Evolutionary conservation across 2,113 vertebrate species (phyloP).

Genomic region (Nettapus auritus): DNA sequence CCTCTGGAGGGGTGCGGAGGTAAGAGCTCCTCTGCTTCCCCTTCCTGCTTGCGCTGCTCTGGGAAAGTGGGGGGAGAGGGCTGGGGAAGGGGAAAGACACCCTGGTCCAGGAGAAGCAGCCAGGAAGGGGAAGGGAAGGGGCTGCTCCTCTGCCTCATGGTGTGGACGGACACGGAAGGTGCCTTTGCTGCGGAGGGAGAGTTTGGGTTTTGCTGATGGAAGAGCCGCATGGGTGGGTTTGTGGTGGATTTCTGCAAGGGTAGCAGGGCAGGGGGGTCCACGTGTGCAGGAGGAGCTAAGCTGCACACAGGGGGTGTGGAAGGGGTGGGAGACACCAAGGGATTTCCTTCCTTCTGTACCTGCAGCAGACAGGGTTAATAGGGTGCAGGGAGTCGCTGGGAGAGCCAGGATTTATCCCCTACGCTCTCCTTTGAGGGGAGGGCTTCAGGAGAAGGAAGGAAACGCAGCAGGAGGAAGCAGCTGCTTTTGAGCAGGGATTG

Average conservation of each 20-base stretch:
- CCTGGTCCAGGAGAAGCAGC: background rate
- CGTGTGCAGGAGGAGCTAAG: background rate
- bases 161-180: background rate
- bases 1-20: background rate
- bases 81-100: background rate
- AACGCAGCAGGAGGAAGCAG: background rate
- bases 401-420: background rate
- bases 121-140: background rate
- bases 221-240: background rate
- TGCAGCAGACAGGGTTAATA: background rate
- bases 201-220: background rate
- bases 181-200: background rate
- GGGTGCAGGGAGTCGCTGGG: background rate
- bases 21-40: background rate
- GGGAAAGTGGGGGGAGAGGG: background rate
- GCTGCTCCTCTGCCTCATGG: background rate
- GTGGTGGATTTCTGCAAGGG: background rate
- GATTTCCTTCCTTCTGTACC: background rate
- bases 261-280: background rate
- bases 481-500: background rate
- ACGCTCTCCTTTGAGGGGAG: rapidly evolving
- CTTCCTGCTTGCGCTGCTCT: rapidly evolving
- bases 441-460: background rate
- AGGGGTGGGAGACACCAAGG: background rate
- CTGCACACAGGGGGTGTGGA: background rate